Percentiles rank a stretch among this genome's conserved stretches.
Conservation (phyloP, 2,113 vertebrate genomes). For the Neomonachus schauinslandi region DNA sequence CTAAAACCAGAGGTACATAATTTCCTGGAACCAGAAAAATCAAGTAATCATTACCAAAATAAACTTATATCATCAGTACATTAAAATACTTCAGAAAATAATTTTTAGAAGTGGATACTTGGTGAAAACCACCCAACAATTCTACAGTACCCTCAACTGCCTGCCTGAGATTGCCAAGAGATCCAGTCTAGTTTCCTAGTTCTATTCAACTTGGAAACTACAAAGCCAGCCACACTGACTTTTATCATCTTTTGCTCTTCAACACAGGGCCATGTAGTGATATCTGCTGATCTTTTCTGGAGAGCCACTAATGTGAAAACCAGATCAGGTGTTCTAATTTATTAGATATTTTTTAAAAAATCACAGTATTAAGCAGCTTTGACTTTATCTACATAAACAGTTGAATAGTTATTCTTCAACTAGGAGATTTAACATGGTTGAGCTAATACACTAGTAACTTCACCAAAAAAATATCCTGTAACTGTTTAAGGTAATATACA, state of each 20-base stretch:
- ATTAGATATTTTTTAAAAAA: neutral
- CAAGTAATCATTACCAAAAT: slow-evolving; percentile 32
- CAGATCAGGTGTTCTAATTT: slow-evolving; percentile 27
- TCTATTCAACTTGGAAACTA: slow-evolving; percentile 31
- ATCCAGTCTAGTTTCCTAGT: neutral
- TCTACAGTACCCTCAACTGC: neutral
- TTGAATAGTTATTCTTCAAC: neutral
- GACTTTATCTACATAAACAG: slow-evolving; percentile 4
- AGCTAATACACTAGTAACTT: slow-evolving; percentile 18
- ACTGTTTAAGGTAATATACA: neutral
- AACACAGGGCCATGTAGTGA: neutral
- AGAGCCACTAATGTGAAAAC: slow-evolving; percentile 11
- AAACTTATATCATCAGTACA: neutral
- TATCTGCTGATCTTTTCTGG: slow-evolving; percentile 3
- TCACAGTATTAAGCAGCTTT: neutral
- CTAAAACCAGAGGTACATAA: slow-evolving; percentile 30
- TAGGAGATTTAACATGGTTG: neutral
- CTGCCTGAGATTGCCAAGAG: neutral
- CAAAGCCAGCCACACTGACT: neutral
- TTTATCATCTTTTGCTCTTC: neutral
- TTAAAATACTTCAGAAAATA: slow-evolving; percentile 49
- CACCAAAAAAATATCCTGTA: neutral
- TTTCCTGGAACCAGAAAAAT: slow-evolving; percentile 41
- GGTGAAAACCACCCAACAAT: neutral
- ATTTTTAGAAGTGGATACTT: slow-evolving; percentile 37